Base-by-base conservation (phyloP, 2,888 invertebrate species). In the Agrotis ipsilon region DNA sequence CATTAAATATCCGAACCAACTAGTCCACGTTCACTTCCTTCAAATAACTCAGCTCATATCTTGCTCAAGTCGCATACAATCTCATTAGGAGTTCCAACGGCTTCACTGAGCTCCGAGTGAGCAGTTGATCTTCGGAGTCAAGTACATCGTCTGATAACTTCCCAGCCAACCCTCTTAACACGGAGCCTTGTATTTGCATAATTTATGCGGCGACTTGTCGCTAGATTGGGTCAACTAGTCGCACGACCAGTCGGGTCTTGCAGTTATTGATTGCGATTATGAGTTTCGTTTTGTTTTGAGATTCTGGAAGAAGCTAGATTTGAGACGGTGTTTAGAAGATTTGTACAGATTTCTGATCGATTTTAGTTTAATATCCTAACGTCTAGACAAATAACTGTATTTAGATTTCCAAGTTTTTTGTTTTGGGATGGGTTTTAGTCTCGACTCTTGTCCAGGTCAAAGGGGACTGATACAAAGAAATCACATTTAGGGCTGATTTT, bases 41-140 rank as follows among this genome's bases (percentile, higher is more conserved):
- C 72, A 60, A 65, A 77, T 77, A 80, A 81, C 55, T 80, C 63
- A 67, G 52, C 21, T 69, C 55, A 65, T 80, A 80, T 80, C 78
- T 80, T 49, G 6, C 43, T 48, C 57, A 71, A 79, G 78, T 79
- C 71, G 43, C 67, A 72, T 66, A 76, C 78, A 78, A 86, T 81
- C 84, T 81, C 77, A 72, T 81, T 80, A 85, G 79, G 73, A 74
- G 78, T 67, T 55, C 68, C 54, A 80, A 84, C 69, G 63, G 72
- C 84, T 81, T 67, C 71, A 81, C 81, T 45, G 57, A 43, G 52
- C 64, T 65, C 55, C 55, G 78, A 80, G 82, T 64, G 78, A 79
- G 59, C 83, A 66, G 82, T 89, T 89, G 88, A 88, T 83, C 87
- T 86, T 83, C 75, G 67, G 79, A 90, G 89, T 89, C 88, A 89